Conservation (phyloP, 2,888 invertebrate genomes). For the Melanophora roralis region DNA sequence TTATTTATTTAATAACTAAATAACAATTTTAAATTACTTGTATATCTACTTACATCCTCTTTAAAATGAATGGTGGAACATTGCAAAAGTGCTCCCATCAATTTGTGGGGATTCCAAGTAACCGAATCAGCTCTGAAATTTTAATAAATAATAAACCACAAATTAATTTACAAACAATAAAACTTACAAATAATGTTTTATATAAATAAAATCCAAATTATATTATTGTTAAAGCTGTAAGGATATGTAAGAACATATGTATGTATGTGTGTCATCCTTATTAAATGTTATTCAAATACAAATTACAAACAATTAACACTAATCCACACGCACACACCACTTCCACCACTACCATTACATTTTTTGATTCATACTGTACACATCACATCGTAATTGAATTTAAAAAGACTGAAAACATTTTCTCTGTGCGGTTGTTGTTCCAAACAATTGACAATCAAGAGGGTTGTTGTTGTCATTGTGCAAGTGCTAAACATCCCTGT, state of each 20-base stretch:
- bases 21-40: too few relatives aligned
- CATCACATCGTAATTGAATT: constrained; percentile 73
- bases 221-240: constrained; percentile 23
- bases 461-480: constrained; percentile 35
- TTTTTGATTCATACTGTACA: not conserved
- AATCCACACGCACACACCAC: constrained; percentile 63
- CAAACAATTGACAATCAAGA: constrained; percentile 39
- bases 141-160: constrained; percentile 60
- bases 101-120: constrained; percentile 99
- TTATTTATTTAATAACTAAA: too few relatives aligned
- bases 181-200: constrained; percentile 43
- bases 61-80: constrained; percentile 98
- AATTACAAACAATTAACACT: constrained; percentile 76
- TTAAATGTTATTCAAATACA: constrained; percentile 72
- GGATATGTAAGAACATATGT: not conserved
- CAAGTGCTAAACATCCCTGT: constrained; percentile 74
- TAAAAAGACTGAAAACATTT: constrained; percentile 56
- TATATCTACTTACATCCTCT: constrained; percentile 87
- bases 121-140: constrained; percentile 92
- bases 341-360: not conserved
- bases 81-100: constrained; percentile 97
- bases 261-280: constrained; percentile 46
- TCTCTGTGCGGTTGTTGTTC: constrained; percentile 7
- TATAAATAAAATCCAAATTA: constrained; percentile 37
- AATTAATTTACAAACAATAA: constrained; percentile 50